phyloP scores from a whole-genome alignment of 2,888 invertebrate genomes.

The Pantelozetes paolii region DNA sequence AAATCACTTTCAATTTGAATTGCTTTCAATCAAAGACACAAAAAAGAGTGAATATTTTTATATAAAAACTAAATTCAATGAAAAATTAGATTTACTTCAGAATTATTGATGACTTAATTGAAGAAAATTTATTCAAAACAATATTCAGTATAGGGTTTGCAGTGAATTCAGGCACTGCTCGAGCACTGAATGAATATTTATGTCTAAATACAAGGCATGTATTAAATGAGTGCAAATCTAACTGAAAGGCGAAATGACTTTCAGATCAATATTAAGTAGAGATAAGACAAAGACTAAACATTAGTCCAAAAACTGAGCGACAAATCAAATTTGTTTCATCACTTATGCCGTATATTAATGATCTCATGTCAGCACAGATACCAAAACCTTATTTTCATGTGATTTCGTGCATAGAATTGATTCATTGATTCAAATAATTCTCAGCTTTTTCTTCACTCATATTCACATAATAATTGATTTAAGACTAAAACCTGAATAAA shows the following conservation, averaged over 20 bases:
- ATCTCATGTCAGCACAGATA: background rate
- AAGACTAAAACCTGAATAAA: too few species aligned
- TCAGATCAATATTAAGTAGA: conserved; percentile 2
- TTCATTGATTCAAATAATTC: too few species aligned
- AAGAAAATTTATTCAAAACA: too few species aligned
- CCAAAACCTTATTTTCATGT: background rate
- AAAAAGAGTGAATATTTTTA: too few species aligned
- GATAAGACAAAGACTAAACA: background rate
- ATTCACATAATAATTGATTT: too few species aligned
- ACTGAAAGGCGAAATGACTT: background rate
- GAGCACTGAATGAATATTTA: background rate
- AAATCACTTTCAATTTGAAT: too few species aligned
- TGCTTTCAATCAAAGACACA: too few species aligned
- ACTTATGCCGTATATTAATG: background rate
- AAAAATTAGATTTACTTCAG: too few species aligned
- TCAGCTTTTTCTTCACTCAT: too few species aligned
- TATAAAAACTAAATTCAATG: too few species aligned
- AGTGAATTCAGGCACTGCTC: background rate
- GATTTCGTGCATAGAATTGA: background rate
- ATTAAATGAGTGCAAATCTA: background rate
- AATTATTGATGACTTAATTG: too few species aligned
- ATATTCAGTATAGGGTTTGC: too few species aligned
- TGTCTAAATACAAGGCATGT: background rate
- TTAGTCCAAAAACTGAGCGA: background rate
- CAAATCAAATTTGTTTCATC: conserved; percentile 11